Conservation (phyloP, 2,113 vertebrate genomes). For the Phasianus colchicus region DNA sequence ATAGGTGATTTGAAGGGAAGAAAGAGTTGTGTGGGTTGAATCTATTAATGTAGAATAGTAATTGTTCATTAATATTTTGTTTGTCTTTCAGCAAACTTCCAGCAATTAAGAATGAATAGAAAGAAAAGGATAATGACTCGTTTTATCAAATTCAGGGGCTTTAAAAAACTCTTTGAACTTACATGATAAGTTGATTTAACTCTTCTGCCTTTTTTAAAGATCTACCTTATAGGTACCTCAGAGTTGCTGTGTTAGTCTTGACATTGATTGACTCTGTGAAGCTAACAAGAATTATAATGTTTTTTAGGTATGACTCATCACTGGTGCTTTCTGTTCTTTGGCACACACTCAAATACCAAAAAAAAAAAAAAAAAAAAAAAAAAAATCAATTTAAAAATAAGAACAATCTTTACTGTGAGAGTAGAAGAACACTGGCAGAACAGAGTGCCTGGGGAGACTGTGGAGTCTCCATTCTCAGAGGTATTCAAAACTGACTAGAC, state of each 20-base stretch:
- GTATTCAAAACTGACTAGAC: neutral
- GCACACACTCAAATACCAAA: neutral
- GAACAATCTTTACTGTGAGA: neutral
- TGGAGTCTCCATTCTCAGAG: neutral
- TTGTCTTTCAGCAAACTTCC: conserved; percentile 42
- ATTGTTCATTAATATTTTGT: conserved; percentile 62
- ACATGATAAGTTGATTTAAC: neutral
- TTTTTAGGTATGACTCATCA: conserved; percentile 12
- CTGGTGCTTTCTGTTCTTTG: neutral
- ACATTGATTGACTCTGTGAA: conserved; percentile 29
- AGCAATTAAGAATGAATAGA: conserved; percentile 57
- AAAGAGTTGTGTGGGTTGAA: conserved; percentile 30
- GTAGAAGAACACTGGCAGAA: neutral
- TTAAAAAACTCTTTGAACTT: conserved; percentile 46
- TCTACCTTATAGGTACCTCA: neutral
- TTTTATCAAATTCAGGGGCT: conserved; percentile 30
- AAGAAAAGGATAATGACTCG: conserved; percentile 49
- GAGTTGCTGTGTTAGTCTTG: neutral
- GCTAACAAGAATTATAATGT: neutral
- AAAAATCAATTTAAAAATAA: neutral
- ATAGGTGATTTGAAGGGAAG: conserved; percentile 22
- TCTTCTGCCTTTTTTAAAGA: neutral
- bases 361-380: neutral
- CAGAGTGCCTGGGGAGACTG: neutral
- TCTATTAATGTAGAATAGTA: conserved; percentile 14